phyloP scores from a whole-genome alignment of 1,140 invertebrate genomes.

The Sesamia nonagrioides region DNA sequence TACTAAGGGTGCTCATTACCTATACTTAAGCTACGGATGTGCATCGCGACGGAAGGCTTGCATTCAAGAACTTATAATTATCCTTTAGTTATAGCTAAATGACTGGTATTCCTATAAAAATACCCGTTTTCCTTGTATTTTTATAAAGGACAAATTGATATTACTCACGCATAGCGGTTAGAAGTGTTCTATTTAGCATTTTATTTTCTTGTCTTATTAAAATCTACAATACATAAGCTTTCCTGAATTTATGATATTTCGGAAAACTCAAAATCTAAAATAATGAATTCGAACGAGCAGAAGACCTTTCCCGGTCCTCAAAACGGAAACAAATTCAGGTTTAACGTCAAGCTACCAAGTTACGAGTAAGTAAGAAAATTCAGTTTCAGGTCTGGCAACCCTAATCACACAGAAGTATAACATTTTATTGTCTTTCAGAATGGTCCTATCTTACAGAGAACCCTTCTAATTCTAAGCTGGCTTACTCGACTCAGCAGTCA shows the following conservation, averaged over 20 bases:
- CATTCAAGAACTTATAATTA: constrained; percentile 22
- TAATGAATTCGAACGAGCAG: no score
- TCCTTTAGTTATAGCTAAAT: constrained; percentile 1
- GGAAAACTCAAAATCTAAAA: no score
- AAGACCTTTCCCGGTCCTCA: no score
- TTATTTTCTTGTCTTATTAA: no score
- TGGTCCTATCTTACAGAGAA: background rate
- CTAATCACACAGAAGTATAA: background rate
- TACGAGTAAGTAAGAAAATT: background rate
- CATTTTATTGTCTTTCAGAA: background rate
- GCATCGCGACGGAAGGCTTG: background rate
- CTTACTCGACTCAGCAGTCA: constrained; percentile 16
- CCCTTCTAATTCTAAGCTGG: constrained; percentile 14
- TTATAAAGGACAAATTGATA: constrained; percentile 3
- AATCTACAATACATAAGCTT: no score
- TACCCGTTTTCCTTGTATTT: background rate
- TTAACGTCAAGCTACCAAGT: no score
- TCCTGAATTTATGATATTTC: no score
- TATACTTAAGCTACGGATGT: constrained; percentile 26
- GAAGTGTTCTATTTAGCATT: no score
- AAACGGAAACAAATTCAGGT: no score
- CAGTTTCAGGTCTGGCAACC: background rate
- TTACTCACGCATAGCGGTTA: background rate
- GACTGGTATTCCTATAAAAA: background rate
- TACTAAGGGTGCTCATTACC: background rate